These are phyloP conservation scores for Mechanitis messenoides DNA, from an alignment of 2,888 invertebrate species.

Conservation along the genomic window DNA sequence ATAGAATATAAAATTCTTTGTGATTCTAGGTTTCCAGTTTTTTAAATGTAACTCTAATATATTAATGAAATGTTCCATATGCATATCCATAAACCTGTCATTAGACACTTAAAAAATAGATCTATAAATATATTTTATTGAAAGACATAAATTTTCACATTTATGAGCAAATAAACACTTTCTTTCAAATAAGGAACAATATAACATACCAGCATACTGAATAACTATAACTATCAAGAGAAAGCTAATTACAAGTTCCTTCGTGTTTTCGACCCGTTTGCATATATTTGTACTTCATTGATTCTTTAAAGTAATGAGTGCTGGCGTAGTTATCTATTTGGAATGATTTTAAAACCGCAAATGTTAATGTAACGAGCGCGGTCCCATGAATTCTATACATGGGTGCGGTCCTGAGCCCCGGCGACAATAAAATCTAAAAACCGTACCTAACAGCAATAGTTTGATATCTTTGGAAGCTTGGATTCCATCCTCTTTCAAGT, in stretches of 20 bases:
- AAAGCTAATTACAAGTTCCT: slow-evolving; percentile 44
- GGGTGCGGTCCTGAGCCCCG: slow-evolving; percentile 58
- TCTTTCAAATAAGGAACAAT: slow-evolving; percentile 58
- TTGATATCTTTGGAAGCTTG: slow-evolving; percentile 99
- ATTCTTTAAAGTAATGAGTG: slow-evolving; percentile 18
- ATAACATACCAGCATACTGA: slow-evolving; percentile 58
- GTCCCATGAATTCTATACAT: slow-evolving; percentile 39
- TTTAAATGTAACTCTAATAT: too few species aligned
- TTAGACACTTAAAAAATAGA: too few species aligned
- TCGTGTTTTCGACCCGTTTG: slow-evolving; percentile 23
- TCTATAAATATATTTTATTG: too few species aligned
- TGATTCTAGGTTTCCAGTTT: too few species aligned
- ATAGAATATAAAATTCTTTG: too few species aligned
- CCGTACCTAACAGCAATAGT: slow-evolving; percentile 94
- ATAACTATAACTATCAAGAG: slow-evolving; percentile 46
- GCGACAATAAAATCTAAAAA: slow-evolving; percentile 24
- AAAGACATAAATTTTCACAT: slow-evolving; percentile 36
- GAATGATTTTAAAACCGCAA: slow-evolving; percentile 22
- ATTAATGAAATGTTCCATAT: too few species aligned
- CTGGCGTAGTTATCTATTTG: slow-evolving; percentile 3
- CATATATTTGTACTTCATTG: slow-evolving; percentile 20
- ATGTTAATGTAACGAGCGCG: slow-evolving; percentile 12
- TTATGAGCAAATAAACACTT: slow-evolving; percentile 51
- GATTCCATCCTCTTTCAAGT: slow-evolving; percentile 98
- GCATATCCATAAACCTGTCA: too few species aligned